Base-by-base conservation (phyloP, 2,888 invertebrate genomes). In the Nymphalis urticae region DNA sequence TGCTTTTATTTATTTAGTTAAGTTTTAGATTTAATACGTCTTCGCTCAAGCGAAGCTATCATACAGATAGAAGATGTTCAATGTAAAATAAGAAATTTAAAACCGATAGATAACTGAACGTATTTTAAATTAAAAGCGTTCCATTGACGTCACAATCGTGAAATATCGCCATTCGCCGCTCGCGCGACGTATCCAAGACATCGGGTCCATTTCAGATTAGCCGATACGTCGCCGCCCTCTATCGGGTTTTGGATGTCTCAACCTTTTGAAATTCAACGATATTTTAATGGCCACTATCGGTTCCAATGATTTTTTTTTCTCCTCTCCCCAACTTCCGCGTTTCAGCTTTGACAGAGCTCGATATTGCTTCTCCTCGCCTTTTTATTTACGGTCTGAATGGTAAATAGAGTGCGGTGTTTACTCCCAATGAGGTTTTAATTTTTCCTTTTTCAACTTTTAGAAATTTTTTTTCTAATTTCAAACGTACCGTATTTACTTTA, bases 281-380 rank as follows among this genome's bases (percentile, higher is more conserved):
- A 88, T 90, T 92, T 91, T 92, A 92, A 92, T 91, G 88, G 89
- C 88, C 87, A 87, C 89, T 90, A 90, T 90, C 86, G 87, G 76
- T 82, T 82, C 86, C 80, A 86, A 85, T 87, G 85, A 85, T 87
- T 80, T 85, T 79, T 77, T 79, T 79, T 77, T 82, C 60, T 53
- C 53, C 27, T 48, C 24, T 42, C 77, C 71, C 72, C 72, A 77
- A 75, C 77, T 79, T 77, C 76, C 76, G 76, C 72, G 75, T 75
- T 77, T 74, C 75, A 72, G 77, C 78, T 78, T 80, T 80, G 78
- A 78, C 76, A 73, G 84, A 82, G 82, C 83, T 80, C 85, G 82
- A 87, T 88, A 88, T 88, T 86, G 85, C 83, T 80, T 80, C 82
- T 81, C 81, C 79, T 77, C 78, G 76, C 80, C 80, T 83, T 88